Conservation (phyloP, 2,797 vertebrate species). For the Gymnocypris eckloni region DNA sequence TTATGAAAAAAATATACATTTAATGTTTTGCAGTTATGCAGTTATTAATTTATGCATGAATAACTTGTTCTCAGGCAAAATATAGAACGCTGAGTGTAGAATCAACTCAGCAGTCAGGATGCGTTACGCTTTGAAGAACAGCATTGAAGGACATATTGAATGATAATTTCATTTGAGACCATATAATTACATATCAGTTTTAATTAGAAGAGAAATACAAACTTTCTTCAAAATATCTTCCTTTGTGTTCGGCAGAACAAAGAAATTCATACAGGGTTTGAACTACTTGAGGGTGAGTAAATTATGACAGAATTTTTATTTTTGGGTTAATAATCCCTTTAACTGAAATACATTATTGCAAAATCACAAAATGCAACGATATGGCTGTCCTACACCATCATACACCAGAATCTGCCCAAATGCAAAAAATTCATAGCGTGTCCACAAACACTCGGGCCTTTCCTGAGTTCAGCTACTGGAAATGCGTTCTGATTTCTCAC, state of each 20-base stretch:
- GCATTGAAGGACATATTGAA: neutral
- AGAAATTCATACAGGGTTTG: no score
- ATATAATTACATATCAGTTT: no score
- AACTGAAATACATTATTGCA: neutral
- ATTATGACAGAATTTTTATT: no score
- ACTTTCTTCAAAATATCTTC: no score
- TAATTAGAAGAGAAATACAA: neutral
- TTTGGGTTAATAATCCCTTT: no score
- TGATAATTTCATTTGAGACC: neutral
- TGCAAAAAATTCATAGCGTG: neutral
- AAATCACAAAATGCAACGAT: neutral
- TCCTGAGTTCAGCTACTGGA: constrained; percentile 13
- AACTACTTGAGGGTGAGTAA: no score
- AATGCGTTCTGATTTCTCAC: constrained; percentile 2
- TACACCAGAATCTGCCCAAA: neutral
- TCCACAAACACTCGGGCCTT: neutral
- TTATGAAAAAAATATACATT: neutral
- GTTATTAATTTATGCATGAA: neutral
- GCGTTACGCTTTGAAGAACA: neutral
- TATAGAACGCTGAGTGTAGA: neutral
- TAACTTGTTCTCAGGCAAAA: constrained; percentile 26
- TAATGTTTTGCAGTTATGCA: neutral
- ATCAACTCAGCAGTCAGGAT: neutral
- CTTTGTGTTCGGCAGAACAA: no score
- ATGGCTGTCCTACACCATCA: neutral